Evolutionary conservation across 2,797 vertebrate genomes (phyloP), one percentile per base, ranked within the genome.

Genomic region (Tiaroga cobitis): DNA sequence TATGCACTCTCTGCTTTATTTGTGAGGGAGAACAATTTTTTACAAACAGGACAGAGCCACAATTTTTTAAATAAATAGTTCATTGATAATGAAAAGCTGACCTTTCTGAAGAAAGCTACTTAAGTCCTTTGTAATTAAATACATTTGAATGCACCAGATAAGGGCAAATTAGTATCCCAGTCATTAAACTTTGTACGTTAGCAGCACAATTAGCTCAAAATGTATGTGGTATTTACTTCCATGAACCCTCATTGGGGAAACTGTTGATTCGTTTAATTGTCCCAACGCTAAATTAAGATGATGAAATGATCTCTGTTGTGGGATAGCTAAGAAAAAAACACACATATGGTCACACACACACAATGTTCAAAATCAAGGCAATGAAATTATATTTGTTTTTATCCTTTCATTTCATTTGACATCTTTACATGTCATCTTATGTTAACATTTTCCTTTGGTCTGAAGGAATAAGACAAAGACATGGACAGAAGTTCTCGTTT

Each of bases 311-410:
- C 32, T 69, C 19, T 67, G 32, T 76, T 82, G 43, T 83, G 61
- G 32, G 59, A 89, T 69, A 83, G 69, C 70, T 43, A 65, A 77
- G 61, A 80, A 68, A 81, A 51, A 74, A 83, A 81, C 43, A 32
- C 69, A 49, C 61, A 54, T 61, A 65, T 59, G n/a, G 18, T 65
- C 65, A 84, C 54, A 82, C 86, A 83, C 15, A 65, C 63, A 34
- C 3, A 34, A 65, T 7, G 51, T 93, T 89, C 85, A 29, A 81
- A 88, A 72, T 88, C 76, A 89, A 88, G 78, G 85, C 87, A 90
- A 72, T 83, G n/a, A 86, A 90, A 82, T 89, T 39, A 68, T 87
- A 85, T 82, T 85, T 75, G 21, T 84, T 73, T 56, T 84, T 19
- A 65, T 73, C 10, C 65, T 83, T 76, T 87, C 56, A 69, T 68